Base-by-base conservation (phyloP, 2,888 invertebrate genomes). In the Saturnia japonica region DNA sequence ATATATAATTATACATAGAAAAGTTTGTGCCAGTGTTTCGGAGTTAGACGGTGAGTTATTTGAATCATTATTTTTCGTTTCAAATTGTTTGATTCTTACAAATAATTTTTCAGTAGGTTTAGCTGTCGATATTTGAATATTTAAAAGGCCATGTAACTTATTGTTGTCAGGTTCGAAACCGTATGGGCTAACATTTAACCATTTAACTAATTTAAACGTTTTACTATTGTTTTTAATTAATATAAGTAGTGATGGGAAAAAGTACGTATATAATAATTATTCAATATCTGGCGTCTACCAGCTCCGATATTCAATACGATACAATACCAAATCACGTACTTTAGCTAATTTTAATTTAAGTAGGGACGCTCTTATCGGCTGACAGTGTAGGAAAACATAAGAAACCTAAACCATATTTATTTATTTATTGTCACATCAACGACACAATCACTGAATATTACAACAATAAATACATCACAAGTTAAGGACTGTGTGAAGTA, bases 31-130 rank as follows among this genome's bases (percentile, higher is more conserved):
- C 40, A 64, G 40, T 64, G 40, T n/a, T 64, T 8, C 40, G 40
- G 22, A 64, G n/a, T n/a, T n/a, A 64, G 64, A 40, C 9, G 64
- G 64, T 64, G 19, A 64, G 64, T 64, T 64, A 57, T 22, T 60
- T 12, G 45, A 45, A 4, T 62, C 1, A 54, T 1, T 54, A 54
- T 54, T n/a, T 54, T 54, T 22, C 12, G 1, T 19, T 47, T 47
- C 43, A 8, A 8, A 12, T 43, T 4, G 16, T 1, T 47, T 47
- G 19, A 19, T 47, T 6, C 16, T 19, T 47, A 7, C 7, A 0
- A 47, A 47, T 7, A 47, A 34, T 34, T 34, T 34, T 34, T 47
- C 16, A 16, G 7, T 19, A 19, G 47, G 7, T 1, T 0, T 47
- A 19, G 19, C 19, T 19, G 47, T 47, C 19, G 19, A 47, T 16